Evolutionary conservation across 2,113 vertebrate species (phyloP).

Genomic region (Apteryx owenii): DNA sequence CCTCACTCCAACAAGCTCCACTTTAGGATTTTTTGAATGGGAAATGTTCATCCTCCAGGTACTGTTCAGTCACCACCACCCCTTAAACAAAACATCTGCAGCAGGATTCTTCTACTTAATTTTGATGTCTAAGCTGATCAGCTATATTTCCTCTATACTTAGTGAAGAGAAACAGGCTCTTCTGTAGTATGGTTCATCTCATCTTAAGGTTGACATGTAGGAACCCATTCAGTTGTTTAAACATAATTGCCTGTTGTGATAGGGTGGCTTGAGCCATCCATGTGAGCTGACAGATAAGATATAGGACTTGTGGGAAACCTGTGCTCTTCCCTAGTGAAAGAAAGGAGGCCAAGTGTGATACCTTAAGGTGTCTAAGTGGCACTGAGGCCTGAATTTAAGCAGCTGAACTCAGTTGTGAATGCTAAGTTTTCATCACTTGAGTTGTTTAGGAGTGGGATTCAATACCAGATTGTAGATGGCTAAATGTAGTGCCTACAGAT

Average conservation of each 20-base stretch:
- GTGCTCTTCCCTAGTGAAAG: neutral
- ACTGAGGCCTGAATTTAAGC: neutral
- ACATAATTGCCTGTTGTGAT: neutral
- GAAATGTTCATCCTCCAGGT: neutral
- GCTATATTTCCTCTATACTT: neutral
- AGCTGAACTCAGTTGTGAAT: neutral
- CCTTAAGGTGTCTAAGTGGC: neutral
- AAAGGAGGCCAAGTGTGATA: rapidly evolving
- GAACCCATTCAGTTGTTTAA: neutral
- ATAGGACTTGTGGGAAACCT: neutral
- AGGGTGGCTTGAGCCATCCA: neutral
- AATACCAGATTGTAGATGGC: neutral
- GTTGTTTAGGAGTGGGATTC: neutral
- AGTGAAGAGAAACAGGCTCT: neutral
- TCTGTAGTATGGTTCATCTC: neutral
- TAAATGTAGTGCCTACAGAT: neutral
- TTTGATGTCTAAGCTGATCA: neutral
- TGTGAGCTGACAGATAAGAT: neutral
- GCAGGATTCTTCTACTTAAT: neutral
- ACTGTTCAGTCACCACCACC: neutral
- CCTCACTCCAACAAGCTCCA: neutral
- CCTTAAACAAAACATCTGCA: neutral
- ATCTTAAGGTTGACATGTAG: neutral
- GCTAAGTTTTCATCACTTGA: neutral
- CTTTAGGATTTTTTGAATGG: neutral